Evolutionary conservation across 1,140 invertebrate genomes (phyloP), one percentile per base, ranked within the genome.

Genomic region (Cydia strobilella): DNA sequence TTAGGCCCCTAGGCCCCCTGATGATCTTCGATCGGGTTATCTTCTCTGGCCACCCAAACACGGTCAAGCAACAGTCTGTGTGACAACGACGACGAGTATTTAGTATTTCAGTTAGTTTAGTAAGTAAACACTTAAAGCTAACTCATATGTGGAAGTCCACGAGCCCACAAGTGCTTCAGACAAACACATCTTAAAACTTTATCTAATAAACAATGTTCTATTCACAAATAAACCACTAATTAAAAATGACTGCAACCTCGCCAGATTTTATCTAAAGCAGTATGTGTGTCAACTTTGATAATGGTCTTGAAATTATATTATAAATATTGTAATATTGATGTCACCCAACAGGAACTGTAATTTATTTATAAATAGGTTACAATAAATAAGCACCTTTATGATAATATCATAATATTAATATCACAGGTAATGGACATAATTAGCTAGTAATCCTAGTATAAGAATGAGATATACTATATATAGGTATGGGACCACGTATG

Each of bases 281-380:
- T 18, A 59, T 59, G 54, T 59, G 20, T 59, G 54, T 59, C 54
- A 59, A 51, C 20, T 23, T 59, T 59, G 54, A 59, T 59, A 59
- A 59, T 23, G 54, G 18, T 59, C 54, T 59, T 59, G 54, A 59
- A 59, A 59, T 59, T 54, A 20, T 54, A 20, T 20, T 9, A 23
- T 2, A 2, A 27, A 27, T 15, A 59, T 15, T 20, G 18, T 23
- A n/a, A 59, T 20, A 59, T 51, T 45, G 12, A 7, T 59, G 54
- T 59, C 54, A 23, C 10, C 54, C 9, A 59, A 59, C 54, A 59
- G 54, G 54, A 59, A 59, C 54, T 59, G 54, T 59, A 12, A 6
- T 13, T 45, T 48, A 48, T 48, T n/a, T 48, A 48, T 15, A 15
- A 48, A 39, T 39, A n/a, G 45, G 15, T 54, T 54, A 5, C 48